These are phyloP conservation scores for Lymantria dispar DNA, from an alignment of 2,888 invertebrate genomes.

Conservation along the genomic window DNA sequence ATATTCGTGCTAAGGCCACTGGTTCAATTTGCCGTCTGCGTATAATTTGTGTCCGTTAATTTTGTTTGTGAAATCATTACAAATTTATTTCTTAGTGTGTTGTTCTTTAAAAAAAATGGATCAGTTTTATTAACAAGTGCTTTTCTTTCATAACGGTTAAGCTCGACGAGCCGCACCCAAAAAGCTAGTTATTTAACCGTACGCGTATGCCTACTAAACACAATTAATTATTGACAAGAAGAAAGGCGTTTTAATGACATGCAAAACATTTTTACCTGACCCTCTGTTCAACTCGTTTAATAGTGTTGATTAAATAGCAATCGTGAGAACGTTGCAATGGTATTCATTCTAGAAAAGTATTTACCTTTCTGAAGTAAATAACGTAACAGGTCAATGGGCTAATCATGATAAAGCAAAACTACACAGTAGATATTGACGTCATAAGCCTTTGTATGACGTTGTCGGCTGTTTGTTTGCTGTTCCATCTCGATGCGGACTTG, in stretches of 20 bases:
- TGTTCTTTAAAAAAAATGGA: too few species aligned
- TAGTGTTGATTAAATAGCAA: slow-evolving; percentile 9
- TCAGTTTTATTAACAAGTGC: not conserved
- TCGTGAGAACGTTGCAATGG: not conserved
- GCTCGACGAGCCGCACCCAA: not conserved
- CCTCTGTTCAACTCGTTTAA: slow-evolving; percentile 10
- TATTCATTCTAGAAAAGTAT: not conserved
- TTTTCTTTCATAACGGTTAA: not conserved
- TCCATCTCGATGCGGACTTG: slow-evolving; percentile 44
- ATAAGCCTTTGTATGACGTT: slow-evolving; percentile 35
- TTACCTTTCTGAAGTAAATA: not conserved
- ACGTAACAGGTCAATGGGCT: not conserved
- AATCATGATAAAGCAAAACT: slow-evolving; percentile 32
- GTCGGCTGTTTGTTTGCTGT: slow-evolving; percentile 35
- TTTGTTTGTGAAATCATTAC: too few species aligned
- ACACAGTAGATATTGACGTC: slow-evolving; percentile 39
- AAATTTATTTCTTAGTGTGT: too few species aligned
- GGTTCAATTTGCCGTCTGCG: too few species aligned
- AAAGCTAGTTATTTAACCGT: not conserved
- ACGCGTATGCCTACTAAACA: not conserved
- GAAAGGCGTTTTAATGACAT: slow-evolving; percentile 21
- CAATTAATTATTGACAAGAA: slow-evolving; percentile 19
- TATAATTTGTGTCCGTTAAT: too few species aligned
- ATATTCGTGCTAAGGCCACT: too few species aligned
- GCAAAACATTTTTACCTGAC: slow-evolving; percentile 12